Base-by-base conservation (phyloP, 2,888 invertebrate species). In the Hypercompe scribonia region DNA sequence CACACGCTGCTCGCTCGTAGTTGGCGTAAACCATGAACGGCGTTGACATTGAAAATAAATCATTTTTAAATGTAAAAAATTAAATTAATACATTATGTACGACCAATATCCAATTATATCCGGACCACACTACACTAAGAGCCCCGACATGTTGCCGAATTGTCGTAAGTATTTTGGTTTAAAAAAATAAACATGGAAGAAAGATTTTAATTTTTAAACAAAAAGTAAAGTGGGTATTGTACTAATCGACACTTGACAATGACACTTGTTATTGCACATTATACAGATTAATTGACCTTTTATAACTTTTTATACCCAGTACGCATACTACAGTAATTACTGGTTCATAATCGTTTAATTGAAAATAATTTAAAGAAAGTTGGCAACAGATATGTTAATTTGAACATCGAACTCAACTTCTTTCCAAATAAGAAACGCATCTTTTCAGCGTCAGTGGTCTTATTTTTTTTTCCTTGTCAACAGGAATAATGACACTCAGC, bases 401-500 rank as follows among this genome's bases (percentile, higher is more conserved):
- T 73, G 73, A 67, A 66, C 69, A 73, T 76, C 72, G 70, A 72
- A 69, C 72, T 68, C 72, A 42, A 33, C 58, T 13, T 63, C 21
- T 67, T 34, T 63, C 24, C 39, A 24, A 73, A 80, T 69, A 54
- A 64, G 54, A 76, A 76, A 5, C 69, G 33, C 31, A 42, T 33
- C 18, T 54, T 3, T 3, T 39, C 13, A 61, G 34, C 28, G 4
- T 39, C 13, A 61, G 34, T 33, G 50, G 39, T 46, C 66, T 63
- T 70, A 68, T 63, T 76, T 50, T 63, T 74, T 85, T 88, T 87
- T 72, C 42, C 81, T 94, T 95, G 93, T 92, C 83, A 76, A 78
- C 96, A 98, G 98, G 98, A 98, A 98, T 98, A 98, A 98, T 98
- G 98, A 98, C 98, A 98, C 98, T 98, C 97, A 98, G 98, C 97